A percentile compares a stretch with the other conserved stretches of the same genome.
Evolutionary conservation across 1,140 invertebrate genomes (phyloP).

Genomic region (Caenorhabditis briggsae): DNA sequence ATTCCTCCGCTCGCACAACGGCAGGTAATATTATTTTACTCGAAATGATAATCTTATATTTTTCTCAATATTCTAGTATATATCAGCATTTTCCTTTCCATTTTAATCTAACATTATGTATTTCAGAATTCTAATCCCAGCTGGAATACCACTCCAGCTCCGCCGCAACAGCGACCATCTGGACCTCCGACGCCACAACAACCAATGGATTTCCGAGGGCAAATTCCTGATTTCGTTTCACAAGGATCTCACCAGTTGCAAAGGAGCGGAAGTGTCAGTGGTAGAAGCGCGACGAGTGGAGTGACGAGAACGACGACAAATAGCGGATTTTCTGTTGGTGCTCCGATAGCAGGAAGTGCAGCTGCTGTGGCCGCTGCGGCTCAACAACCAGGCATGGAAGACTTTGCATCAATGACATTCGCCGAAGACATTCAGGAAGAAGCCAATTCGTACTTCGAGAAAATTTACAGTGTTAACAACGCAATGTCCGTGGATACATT

Average conservation of each 20-base stretch:
- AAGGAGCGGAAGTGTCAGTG: constrained; percentile 26
- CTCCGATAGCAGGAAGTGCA: constrained; percentile 71
- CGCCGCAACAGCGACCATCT: constrained; percentile 16
- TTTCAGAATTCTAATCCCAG: constrained; percentile 29
- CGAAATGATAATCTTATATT: no score
- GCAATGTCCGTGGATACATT: constrained; percentile 78
- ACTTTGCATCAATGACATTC: constrained; percentile 78
- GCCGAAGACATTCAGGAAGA: constrained; percentile 97
- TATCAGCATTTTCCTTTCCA: background rate
- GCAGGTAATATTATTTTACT: background rate
- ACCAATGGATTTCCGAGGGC: constrained; percentile 43
- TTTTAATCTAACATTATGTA: background rate
- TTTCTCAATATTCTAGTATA: no score
- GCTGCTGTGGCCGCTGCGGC: constrained; percentile 82
- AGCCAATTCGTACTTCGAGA: constrained; percentile 96
- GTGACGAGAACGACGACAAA: background rate
- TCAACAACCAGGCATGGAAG: constrained; percentile 50
- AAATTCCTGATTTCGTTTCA: constrained; percentile 33
- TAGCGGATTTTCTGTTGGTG: background rate
- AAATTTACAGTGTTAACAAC: constrained; percentile 96
- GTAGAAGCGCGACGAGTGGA: background rate
- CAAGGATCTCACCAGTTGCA: constrained; percentile 7
- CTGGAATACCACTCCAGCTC: background rate
- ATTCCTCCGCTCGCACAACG: constrained; percentile 19
- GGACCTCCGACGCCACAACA: constrained; percentile 33